Base-by-base conservation (phyloP, 2,888 invertebrate species). In the Synergus umbraculus region DNA sequence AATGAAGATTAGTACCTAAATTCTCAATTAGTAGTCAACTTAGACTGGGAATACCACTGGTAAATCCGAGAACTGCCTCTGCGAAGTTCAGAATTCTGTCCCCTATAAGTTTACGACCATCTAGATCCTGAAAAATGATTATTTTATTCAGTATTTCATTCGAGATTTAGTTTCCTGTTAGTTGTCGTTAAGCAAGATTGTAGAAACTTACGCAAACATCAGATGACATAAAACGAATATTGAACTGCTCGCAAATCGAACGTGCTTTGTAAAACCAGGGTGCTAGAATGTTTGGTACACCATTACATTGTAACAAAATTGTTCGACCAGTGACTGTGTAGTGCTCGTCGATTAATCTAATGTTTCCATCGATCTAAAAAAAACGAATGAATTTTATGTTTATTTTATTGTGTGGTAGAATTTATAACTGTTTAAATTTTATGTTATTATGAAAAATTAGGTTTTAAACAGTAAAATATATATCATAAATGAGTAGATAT, bases 291-390 rank as follows among this genome's bases (percentile, higher is more conserved):
- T 86, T 87, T 37, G 83, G 80, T 5, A 83, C 83, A 64, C 86
- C 88, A 81, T 85, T 84, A 79, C 91, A 91, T 79, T 91, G 89
- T 12, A 92, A 84, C 46, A 92, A 69, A 46, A 90, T 90, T n/a
- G 84, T 82, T 67, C 88, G 82, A 41, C 90, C 90, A 49, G 87
- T 85, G 12, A 88, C 81, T 29, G 91, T 79, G 76, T 86, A 92
- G 79, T 89, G 77, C 80, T 90, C 86, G 81, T 90, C 88, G 76
- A 92, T 80, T 1, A 85, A 80, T 41, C 67, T 79, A 77, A 91
- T 88, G 58, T 89, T 89, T 43, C 64, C 81, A 77, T 91, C 89
- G 15, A 90, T 81, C 91, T 90, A 49, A 87, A 83, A 43, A 79
- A 78, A 22, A 63, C 4, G 12, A 29, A 13, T 5, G 10, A 29